phyloP scores from a whole-genome alignment of 1,140 invertebrate species.

The Ceratoteleas bidentatus region DNA sequence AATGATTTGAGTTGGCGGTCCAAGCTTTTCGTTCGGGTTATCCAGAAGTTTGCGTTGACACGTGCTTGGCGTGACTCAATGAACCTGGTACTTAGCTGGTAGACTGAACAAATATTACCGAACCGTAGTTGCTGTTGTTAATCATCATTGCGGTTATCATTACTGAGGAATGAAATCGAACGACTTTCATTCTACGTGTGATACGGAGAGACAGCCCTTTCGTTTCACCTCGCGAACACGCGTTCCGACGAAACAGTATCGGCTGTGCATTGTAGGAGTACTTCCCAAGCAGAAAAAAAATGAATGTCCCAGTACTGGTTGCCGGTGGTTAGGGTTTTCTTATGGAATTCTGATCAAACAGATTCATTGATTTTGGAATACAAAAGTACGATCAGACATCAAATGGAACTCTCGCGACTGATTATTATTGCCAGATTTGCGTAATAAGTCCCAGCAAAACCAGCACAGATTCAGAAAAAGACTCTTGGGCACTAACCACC shows the following conservation, averaged over 20 bases:
- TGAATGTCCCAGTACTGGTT: no score
- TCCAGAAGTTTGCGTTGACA: constrained; percentile 54
- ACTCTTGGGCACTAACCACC: no score
- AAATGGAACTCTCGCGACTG: no score
- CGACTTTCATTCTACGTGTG: constrained; percentile 33
- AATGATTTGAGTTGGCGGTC: constrained; percentile 22
- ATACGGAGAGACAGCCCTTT: constrained; percentile 56
- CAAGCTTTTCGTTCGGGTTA: neutral
- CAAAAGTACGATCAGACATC: no score
- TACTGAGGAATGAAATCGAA: constrained; percentile 15
- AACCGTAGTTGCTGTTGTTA: constrained; percentile 63
- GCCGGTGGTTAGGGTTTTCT: no score
- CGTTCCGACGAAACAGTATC: constrained; percentile 41
- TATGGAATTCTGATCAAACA: no score
- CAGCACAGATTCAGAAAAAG: no score
- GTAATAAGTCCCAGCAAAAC: no score
- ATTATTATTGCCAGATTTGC: no score
- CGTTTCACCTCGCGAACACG: constrained; percentile 14
- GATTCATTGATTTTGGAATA: no score
- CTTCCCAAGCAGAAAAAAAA: no score
- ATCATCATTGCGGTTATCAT: constrained; percentile 58
- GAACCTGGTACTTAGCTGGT: constrained; percentile 68
- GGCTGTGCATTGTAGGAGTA: constrained; percentile 57
- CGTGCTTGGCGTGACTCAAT: constrained; percentile 60
- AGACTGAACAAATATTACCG: constrained; percentile 66